Base-by-base conservation (phyloP, 2,113 vertebrate genomes). In the Bettongia penicillata region DNA sequence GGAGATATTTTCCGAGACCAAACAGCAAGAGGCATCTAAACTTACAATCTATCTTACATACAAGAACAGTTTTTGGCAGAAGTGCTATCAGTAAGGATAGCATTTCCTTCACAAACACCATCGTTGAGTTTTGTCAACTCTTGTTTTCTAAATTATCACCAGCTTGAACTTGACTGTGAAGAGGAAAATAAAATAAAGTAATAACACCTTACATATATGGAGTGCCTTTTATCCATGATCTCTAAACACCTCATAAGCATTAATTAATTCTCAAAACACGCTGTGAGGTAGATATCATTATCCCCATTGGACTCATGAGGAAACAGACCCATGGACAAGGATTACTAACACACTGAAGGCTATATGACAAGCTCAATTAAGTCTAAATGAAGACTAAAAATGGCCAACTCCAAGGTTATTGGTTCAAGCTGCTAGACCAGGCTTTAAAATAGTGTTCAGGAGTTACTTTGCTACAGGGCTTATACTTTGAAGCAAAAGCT, bases 241-340 rank as follows among this genome's bases (percentile, higher is more conserved):
- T 97, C 96, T 96, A 97, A 97, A 96, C 89, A 96, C 43, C 37
- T 93, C 52, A 31, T 68, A 96, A 98, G 94, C 49, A 96, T 96
- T 98, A 95, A 97, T 97, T 98, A 98, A 90, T 95, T 97, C 92
- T 98, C 51, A 51, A 97, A 97, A 96, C 93, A 96, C 4, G 49
- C 91, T 93, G 51, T 51, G 91, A 96, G 94, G 94, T 90, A 98
- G 91, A 96, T 91, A 94, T 94, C 47, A 90, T 93, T 94, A 94
- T 98, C 95, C 91, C 93, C 90, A 93, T 90, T 1, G 8, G 94
- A 96, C 92, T 93, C 91, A 96, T 96, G 96, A 97, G 94, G 94
- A 96, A 97, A 96, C 95, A 96, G 93, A 94, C 89, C 50, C 68
- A 57, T 31, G 97, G 97, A 97, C 96, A 97, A 92, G 91, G 89